Conservation (phyloP, 2,113 vertebrate genomes). For the Caloenas nicobarica region DNA sequence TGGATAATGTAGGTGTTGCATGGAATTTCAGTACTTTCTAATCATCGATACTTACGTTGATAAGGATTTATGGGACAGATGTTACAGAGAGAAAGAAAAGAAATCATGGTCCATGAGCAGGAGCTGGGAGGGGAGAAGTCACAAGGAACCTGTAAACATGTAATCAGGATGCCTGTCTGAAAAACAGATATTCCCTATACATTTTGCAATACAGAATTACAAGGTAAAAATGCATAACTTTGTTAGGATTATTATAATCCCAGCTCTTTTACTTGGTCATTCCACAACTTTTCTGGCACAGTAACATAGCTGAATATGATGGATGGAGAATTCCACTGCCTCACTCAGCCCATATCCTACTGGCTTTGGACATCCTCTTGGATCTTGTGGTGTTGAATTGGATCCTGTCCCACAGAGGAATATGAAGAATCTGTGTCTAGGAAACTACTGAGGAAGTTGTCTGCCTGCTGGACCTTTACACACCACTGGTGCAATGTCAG, state of each 20-base stretch:
- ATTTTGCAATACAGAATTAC: background rate
- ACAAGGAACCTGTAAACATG: background rate
- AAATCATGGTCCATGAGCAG: background rate
- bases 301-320: background rate
- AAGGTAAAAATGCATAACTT: background rate
- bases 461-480: background rate
- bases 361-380: background rate
- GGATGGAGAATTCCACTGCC: background rate
- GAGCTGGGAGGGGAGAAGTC: background rate
- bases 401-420: background rate
- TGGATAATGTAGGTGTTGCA: background rate
- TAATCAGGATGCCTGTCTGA: background rate
- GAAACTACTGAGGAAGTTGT: background rate
- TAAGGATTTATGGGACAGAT: constrained; percentile 2
- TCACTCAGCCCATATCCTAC: background rate
- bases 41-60: background rate
- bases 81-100: background rate
- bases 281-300: background rate
- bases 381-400: background rate
- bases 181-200: background rate
- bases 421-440: background rate
- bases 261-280: background rate
- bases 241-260: background rate
- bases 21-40: background rate
- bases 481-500: background rate